Conservation (phyloP, 1,140 invertebrate genomes). For the Plodia interpunctella region DNA sequence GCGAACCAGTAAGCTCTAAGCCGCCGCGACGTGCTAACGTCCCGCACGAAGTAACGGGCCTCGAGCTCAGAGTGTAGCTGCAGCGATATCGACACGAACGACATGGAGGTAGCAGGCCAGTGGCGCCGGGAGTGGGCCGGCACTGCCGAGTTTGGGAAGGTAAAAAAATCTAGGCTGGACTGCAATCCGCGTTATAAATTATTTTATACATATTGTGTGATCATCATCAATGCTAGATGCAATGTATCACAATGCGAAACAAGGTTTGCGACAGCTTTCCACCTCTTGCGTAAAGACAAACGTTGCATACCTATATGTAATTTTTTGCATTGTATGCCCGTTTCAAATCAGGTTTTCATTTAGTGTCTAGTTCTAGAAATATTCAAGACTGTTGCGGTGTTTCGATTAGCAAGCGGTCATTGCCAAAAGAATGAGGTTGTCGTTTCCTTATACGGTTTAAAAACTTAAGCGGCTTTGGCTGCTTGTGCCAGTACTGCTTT, state of each 20-base stretch:
- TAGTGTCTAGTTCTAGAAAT: background rate
- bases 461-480: conserved; percentile 47
- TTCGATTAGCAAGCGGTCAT: conserved; percentile 41
- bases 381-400: background rate
- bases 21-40: conserved; percentile 53
- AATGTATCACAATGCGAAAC: background rate
- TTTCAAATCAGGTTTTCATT: too few species aligned
- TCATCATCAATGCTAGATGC: too few species aligned
- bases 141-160: conserved; percentile 72
- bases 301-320: too few species aligned
- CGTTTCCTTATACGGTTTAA: conserved; percentile 65
- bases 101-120: conserved; percentile 69
- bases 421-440: conserved; percentile 66
- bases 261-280: background rate
- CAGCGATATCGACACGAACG: conserved; percentile 54
- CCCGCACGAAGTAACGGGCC: conserved; percentile 38
- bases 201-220: background rate
- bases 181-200: too few species aligned
- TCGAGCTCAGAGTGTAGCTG: conserved; percentile 62
- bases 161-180: conserved; percentile 29
- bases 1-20: conserved; percentile 52
- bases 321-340: too few species aligned
- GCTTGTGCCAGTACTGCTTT: conserved; percentile 32
- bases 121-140: conserved; percentile 71
- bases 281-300: background rate